Conservation (phyloP, 2,113 vertebrate genomes). For the Campylomormyrus numenius region DNA sequence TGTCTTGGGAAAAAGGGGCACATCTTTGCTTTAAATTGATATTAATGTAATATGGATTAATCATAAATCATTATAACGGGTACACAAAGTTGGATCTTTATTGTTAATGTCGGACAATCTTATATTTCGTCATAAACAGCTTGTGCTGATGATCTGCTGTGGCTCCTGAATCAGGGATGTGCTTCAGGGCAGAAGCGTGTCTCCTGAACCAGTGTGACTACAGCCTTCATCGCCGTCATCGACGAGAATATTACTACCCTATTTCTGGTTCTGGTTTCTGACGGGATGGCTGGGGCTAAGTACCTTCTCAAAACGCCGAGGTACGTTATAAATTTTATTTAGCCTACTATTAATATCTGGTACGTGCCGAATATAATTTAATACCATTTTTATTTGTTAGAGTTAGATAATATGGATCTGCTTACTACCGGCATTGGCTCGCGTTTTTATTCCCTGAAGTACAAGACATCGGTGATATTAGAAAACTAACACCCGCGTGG, state of each 20-base stretch:
- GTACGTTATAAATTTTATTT: conserved; percentile 37
- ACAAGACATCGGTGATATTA: not conserved
- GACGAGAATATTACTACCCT: conserved; percentile 30
- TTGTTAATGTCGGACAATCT: not conserved
- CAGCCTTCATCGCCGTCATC: conserved; percentile 20
- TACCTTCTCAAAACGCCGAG: conserved; percentile 58
- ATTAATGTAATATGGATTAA: not conserved
- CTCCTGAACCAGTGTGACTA: conserved; percentile 41
- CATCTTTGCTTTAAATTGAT: not conserved
- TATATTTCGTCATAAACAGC: not conserved
- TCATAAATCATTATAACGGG: not conserved
- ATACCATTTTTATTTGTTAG: not conserved
- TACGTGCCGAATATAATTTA: not conserved
- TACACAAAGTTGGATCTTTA: not conserved
- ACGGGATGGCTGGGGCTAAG: conserved; percentile 57
- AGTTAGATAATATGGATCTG: not conserved
- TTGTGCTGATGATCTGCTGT: conserved; percentile 22
- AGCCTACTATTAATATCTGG: not conserved
- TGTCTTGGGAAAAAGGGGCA: not conserved
- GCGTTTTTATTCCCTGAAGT: not conserved
- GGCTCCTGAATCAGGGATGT: conserved; percentile 37
- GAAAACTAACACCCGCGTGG: not conserved
- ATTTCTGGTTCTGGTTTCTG: conserved; percentile 29
- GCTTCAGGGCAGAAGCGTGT: conserved; percentile 42
- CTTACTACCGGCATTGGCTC: not conserved